Evolutionary conservation across 2,888 invertebrate genomes (phyloP), one percentile per base, ranked within the genome.

Genomic region (Orthonevra nobilis): DNA sequence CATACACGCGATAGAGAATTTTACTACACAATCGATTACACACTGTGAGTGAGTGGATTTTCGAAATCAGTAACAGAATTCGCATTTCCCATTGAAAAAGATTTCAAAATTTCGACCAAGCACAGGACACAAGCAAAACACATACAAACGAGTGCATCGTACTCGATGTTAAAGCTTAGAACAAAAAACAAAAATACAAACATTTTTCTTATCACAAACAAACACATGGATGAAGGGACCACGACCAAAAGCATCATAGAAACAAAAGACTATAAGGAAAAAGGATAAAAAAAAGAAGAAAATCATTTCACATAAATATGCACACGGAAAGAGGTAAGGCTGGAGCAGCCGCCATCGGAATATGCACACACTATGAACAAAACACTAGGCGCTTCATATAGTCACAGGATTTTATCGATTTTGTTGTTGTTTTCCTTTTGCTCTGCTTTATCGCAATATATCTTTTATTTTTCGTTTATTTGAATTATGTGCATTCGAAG

Each of bases 391-490:
- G 30, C 46, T 42, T 42, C 20, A 50, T 66, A 42, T 60, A 66
- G 64, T 70, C 77, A 61, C 54, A 73, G 79, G 61, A 79, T 50
- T 73, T 79, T 79, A 79, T 79, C 79, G 79, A 79, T 79, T 79
- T 79, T 73, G 79, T 79, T 79, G 73, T 79, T 79, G 73, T 79
- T 54, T 61, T 79, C 52, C 40, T 61, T 64, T 64, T 64, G 52
- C 60, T 60, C 20, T 75, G 69, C 40, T 61, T 63, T 48, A 70
- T 70, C 69, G 52, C 42, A 69, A 1, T 10, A 1, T 30, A n/a
- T n/a, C n/a, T 58, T 46, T 70, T 70, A 12, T 38, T 30, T 10
- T 23, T 46, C 7, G 26, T 36, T 17, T 26, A 20, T 61, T 68
- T 61, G 26, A 60, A 61, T 61, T n/a, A n/a, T 75, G 61, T 42